Evolutionary conservation across 2,113 vertebrate species (phyloP), one percentile per base, ranked within the genome.

Genomic region (Pachypanchax playfairii): DNA sequence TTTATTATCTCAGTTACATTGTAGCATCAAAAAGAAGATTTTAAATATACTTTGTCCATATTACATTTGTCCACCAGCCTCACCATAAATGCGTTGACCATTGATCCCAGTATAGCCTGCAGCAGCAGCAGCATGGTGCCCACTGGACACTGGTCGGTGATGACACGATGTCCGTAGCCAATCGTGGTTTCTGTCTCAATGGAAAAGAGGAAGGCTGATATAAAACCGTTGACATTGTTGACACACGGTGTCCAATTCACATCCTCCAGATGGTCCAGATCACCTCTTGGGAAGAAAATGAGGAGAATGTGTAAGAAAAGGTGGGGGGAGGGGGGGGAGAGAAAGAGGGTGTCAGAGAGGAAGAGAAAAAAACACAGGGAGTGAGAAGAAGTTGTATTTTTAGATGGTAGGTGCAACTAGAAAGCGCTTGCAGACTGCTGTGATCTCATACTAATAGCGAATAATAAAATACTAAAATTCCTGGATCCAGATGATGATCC

Each of bases 51-150:
- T 22, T 28, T 46, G 6, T 20, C 22, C 1, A 3, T 51, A 1
- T 41, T 26, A 24, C 14, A 24, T 28, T 21, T 49, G 13, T 14
- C 35, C 1, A 4, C 14, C 63, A 35, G 77, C 85, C 14, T 46
- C 80, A 98, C 96, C 96, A 98, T 98, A 90, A 98, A 98, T 80
- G 96, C 96, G 3, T 98, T 98, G 82, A 98, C 96, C 95, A 98
- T 98, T 44, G 96, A 98, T 47, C 96, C 96, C 86, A 98, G 90
- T 82, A 98, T 98, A 80, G 96, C 96, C 54, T 98, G 96, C 28
- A 98, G 91, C 74, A 98, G 88, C 70, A 98, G 92, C 68, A 98
- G 90, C 81, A 95, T 93, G 71, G 96, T 98, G 57, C 96, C 96
- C 80, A 97, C 96, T 0, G 96, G 96, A 49, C 96, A 98, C 87